phyloP scores from a whole-genome alignment of 1,140 invertebrate genomes.

The Musca vetustissima region DNA sequence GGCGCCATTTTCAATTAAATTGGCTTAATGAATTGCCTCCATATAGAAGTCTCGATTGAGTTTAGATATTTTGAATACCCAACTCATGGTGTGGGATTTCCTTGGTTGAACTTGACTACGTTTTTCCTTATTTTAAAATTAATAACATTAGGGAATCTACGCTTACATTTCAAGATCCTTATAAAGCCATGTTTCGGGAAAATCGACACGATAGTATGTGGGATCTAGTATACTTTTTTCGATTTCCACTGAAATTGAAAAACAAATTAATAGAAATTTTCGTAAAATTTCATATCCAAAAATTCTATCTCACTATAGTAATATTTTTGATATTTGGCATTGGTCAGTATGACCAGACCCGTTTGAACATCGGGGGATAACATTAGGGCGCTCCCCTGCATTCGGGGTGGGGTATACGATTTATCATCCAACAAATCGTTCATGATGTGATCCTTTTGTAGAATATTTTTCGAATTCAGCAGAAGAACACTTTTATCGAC shows the following conservation, averaged over 20 bases:
- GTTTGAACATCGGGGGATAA: background rate
- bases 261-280: too few species aligned
- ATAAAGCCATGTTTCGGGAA: constrained; percentile 3
- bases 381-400: background rate
- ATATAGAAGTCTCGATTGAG: too few species aligned
- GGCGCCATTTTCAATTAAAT: too few species aligned
- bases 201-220: background rate
- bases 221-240: background rate
- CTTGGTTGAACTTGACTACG: too few species aligned
- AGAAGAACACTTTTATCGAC: constrained; percentile 8
- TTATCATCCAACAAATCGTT: background rate
- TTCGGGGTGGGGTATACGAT: background rate
- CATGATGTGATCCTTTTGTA: background rate
- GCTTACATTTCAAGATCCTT: constrained; percentile 3
- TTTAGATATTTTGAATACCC: too few species aligned
- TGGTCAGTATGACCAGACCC: constrained; percentile 6
- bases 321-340: background rate
- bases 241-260: background rate
- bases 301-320: background rate
- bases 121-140: background rate
- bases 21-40: too few species aligned
- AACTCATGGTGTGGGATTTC: too few species aligned
- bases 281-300: background rate
- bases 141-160: too few species aligned
- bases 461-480: background rate